A percentile compares a stretch with the other conserved stretches of the same genome.
These are phyloP conservation scores for Epirrita christyi DNA, from an alignment of 2,888 invertebrate species.

Conservation along the genomic window DNA sequence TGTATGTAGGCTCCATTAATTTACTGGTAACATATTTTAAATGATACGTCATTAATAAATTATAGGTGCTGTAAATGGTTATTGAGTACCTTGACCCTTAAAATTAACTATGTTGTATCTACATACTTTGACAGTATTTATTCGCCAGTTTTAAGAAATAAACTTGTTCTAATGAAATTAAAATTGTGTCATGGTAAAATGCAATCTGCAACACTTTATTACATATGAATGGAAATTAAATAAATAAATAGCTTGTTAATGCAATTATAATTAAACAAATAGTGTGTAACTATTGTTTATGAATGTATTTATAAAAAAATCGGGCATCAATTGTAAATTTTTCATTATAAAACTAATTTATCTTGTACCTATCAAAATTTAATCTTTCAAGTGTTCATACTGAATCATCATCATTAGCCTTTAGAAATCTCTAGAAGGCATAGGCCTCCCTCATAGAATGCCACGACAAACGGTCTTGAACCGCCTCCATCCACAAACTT, in stretches of 20 bases:
- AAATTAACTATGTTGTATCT: conserved; percentile 11
- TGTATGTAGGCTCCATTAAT: conserved; percentile 32
- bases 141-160: conserved; percentile 12
- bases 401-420: too few relatives aligned
- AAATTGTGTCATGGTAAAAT: conserved; percentile 10
- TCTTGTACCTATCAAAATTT: conserved; percentile 30
- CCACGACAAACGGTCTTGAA: too few relatives aligned
- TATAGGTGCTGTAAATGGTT: conserved; percentile 35
- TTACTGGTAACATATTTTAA: conserved; percentile 28
- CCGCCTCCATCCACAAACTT: too few relatives aligned
- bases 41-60: conserved; percentile 25
- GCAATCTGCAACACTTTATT: conserved; percentile 1
- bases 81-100: conserved; percentile 13
- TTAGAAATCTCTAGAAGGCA: too few relatives aligned
- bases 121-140: conserved; percentile 19
- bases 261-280: conserved; percentile 30
- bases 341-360: conserved; percentile 25
- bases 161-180: conserved; percentile 17
- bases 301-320: conserved; percentile 47
- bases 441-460: too few relatives aligned
- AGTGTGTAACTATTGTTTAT: conserved; percentile 41
- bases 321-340: conserved; percentile 55
- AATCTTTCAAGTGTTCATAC: conserved; percentile 27
- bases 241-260: conserved; percentile 28
- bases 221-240: conserved; percentile 7